Conservation (phyloP, 2,113 vertebrate species). For the Petromus typicus region DNA sequence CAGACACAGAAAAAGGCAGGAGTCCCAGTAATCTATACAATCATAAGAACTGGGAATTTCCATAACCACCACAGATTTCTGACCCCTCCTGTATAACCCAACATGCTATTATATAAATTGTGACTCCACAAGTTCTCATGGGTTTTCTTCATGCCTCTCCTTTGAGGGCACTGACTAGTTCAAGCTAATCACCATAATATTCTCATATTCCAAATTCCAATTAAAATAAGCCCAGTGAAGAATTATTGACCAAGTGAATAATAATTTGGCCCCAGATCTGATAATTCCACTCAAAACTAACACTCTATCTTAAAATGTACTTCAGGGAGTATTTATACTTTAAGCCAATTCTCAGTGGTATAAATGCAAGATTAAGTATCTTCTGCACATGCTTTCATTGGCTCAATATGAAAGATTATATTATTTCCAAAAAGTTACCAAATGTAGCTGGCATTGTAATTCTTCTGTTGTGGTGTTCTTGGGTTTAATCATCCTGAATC, state of each 20-base stretch:
- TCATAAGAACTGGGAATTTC: not conserved
- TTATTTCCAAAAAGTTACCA: not conserved
- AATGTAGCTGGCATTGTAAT: not conserved
- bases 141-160: not conserved
- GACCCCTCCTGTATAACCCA: not conserved
- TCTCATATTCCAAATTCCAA: not conserved
- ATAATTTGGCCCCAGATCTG: not conserved
- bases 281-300: not conserved
- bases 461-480: not conserved
- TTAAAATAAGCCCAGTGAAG: not conserved
- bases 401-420: not conserved
- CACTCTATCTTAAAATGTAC: not conserved
- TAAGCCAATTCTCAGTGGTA: not conserved
- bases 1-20: not conserved
- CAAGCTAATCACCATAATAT: not conserved
- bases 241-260: not conserved
- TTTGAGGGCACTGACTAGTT: not conserved
- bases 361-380: not conserved
- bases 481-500: not conserved
- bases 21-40: not conserved
- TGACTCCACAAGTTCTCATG: not conserved
- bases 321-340: not conserved
- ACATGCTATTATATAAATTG: fast-evolving
- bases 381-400: not conserved
- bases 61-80: not conserved